Conservation (phyloP, 1,140 invertebrate genomes). For the Muscidifurax raptorellus region DNA sequence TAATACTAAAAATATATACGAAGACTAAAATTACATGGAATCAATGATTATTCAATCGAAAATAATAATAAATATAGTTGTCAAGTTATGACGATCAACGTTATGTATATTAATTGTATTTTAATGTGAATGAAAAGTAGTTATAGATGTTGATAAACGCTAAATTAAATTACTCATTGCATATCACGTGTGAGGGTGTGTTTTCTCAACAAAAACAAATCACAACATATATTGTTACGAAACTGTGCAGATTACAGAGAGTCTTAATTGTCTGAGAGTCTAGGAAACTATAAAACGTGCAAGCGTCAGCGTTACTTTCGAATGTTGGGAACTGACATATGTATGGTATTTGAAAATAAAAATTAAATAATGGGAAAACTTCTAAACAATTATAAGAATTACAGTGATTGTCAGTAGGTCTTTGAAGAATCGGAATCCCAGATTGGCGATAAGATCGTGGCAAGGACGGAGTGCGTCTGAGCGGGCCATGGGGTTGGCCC, state of each 20-base stretch:
- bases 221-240: neutral
- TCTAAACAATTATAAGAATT: slow-evolving; percentile 60
- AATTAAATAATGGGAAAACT: slow-evolving; percentile 26
- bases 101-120: neutral
- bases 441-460: slow-evolving; percentile 78
- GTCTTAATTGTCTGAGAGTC: neutral
- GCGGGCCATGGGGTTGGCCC: slow-evolving; percentile 70
- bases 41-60: slow-evolving; percentile 10
- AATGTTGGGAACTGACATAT: neutral
- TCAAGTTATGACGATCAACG: neutral
- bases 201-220: neutral
- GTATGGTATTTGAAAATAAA: slow-evolving; percentile 29
- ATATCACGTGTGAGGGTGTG: neutral
- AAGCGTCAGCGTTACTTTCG: slow-evolving; percentile 4
- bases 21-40: slow-evolving; percentile 23
- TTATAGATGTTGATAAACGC: neutral
- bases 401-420: slow-evolving; percentile 74
- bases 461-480: slow-evolving; percentile 78
- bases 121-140: neutral
- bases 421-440: slow-evolving; percentile 78
- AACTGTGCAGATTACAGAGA: neutral
- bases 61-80: slow-evolving; percentile 6
- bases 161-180: neutral
- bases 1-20: slow-evolving; percentile 15
- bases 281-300: slow-evolving; percentile 16